Base-by-base conservation (phyloP, 2,888 invertebrate genomes). In the Gymnocheta viridis region DNA sequence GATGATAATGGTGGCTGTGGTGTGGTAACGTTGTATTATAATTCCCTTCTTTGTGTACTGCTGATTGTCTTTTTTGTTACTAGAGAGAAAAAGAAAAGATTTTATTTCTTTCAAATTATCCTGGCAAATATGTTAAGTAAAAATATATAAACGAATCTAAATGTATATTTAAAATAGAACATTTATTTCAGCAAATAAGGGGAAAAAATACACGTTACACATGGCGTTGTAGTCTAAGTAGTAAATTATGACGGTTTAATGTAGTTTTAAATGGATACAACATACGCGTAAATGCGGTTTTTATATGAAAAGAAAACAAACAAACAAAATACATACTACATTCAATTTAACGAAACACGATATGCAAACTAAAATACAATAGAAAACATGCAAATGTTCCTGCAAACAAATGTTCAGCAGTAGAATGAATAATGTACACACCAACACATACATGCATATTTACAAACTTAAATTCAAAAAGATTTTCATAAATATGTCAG, bases 181-280 rank as follows among this genome's bases (percentile, higher is more conserved):
- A 54, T 49, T 56, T 66, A 51, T 29, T 70, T 38, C 51, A 32
- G 32, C 0, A 41, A 56, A 56, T 17, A 38, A 49, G 6, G 14
- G 32, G 27, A 44, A 17, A 41, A 49, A 69, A 47, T 76, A 64
- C 60, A 67, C 69, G 60, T 74, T 78, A 81, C 85, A 82, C 72
- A 85, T 85, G 85, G 80, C 73, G 74, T 69, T 77, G 69, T 69
- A 41, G 66, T 73, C 67, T 64, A 73, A 81, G 77, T 51, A 84
- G 81, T 84, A 81, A 84, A 84, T 84, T 84, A 84, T 81, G 77
- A 73, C n/a, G 73, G 77, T 84, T 77, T 81, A 84, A 84, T 84
- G 84, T 73, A 81, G 84, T 84, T 81, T 84, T 81, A 78, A 84
- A 81, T 81, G 81, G 73, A 73, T 73, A 74, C 51, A 78, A 69